phyloP scores from a whole-genome alignment of 2,113 vertebrate species.

The Gorilla gorilla region DNA sequence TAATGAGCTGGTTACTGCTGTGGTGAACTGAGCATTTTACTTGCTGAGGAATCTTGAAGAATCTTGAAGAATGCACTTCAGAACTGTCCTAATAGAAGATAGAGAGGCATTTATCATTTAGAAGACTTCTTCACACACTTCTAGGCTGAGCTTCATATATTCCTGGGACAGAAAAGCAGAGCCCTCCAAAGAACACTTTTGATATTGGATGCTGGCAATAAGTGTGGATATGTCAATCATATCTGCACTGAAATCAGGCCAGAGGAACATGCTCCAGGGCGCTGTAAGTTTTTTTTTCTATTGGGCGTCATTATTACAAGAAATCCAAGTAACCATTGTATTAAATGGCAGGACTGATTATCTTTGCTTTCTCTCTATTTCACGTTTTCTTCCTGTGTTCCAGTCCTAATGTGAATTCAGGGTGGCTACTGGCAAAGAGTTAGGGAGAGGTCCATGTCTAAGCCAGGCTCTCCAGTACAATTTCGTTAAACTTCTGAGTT shows the following conservation, averaged over 20 bases:
- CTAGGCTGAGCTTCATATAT: neutral
- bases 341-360: neutral
- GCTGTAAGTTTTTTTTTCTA: neutral
- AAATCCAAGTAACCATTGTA: neutral
- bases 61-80: neutral
- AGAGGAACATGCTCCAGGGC: neutral
- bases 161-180: neutral
- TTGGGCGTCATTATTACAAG: neutral
- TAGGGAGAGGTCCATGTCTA: neutral
- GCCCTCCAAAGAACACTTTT: neutral
- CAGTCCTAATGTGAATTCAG: neutral
- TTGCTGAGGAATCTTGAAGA: neutral
- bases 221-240: neutral
- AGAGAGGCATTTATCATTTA: neutral
- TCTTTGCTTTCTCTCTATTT: neutral
- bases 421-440: neutral
- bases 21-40: neutral
- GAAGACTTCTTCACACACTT: neutral
- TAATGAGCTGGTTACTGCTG: neutral
- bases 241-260: neutral
- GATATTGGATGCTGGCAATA: neutral
- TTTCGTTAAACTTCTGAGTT: neutral
- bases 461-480: neutral
- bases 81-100: neutral
- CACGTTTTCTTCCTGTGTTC: neutral